Base-by-base conservation (phyloP, 2,888 invertebrate genomes). In the Gymnocheta viridis region DNA sequence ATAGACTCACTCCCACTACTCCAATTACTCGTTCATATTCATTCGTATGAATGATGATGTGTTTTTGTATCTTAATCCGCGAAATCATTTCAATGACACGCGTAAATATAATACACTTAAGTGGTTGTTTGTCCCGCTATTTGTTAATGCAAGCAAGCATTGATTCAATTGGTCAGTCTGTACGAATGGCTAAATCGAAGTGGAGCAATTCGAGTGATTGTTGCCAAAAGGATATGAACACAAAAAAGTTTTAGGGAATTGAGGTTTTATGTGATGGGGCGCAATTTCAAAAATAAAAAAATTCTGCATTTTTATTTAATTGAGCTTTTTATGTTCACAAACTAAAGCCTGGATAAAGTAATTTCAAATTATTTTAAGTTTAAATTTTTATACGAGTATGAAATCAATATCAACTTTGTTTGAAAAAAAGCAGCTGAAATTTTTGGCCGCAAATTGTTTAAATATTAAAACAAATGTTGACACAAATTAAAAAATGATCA, bases 21-120 rank as follows among this genome's bases (percentile, higher is more conserved):
- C 41, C 51, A 60, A 49, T 58, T 38, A 22, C 17, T 19, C 41
- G 41, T 5, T 35, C 24, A 67, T 38, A 22, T 14, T 19, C 41
- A 51, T 5, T 35, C 24, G 12, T 27, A 74, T 54, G 24, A 27
- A 17, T 54, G 24, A 19, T 69, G 32, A 7, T 44, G 22, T 7
- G 22, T 49, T 41, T 80, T 72, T 51, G 22, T 44, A 24, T 79
- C 82, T 74, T 91, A 91, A 91, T 91, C 91, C 91, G 88, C 87
- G 88, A 86, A 91, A 90, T 91, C 88, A 90, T 90, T 91, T 91
- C 91, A 88, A 79, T 88, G 90, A 88, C 91, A 91, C 91, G 91
- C 88, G 89, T 87, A 88, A 44, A 88, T 88, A 88, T 89, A 87
- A 87, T 87, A 87, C 88, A 87, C 82, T 85, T 86, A 86, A 86